Evolutionary conservation across 2,888 invertebrate species (phyloP).

Genomic region (Cinara cedri): DNA sequence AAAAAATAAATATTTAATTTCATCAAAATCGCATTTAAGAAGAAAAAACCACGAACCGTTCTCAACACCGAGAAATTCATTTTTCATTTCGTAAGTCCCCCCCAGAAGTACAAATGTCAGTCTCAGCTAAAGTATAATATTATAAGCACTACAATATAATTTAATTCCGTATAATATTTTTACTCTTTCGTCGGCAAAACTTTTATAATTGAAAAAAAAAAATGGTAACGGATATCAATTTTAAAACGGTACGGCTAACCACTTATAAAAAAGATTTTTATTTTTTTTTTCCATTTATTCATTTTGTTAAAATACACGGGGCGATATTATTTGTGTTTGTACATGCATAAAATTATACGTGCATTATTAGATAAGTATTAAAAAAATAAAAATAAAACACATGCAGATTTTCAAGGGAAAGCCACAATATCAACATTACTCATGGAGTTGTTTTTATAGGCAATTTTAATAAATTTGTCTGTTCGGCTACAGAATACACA

Average conservation of each 20-base stretch:
- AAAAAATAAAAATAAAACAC: too few species aligned
- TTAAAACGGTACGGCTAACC: background rate
- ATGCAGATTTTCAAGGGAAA: too few species aligned
- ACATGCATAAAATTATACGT: too few species aligned
- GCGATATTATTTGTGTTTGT: too few species aligned
- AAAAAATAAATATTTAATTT: constrained; percentile 2
- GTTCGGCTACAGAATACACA: too few species aligned
- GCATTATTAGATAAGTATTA: too few species aligned
- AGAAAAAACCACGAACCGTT: background rate
- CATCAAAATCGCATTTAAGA: background rate
- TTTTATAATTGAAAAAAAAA: background rate
- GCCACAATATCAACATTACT: too few species aligned
- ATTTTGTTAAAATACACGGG: background rate
- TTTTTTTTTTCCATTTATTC: background rate
- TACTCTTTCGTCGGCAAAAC: background rate
- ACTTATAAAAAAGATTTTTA: background rate
- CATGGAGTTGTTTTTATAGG: too few species aligned
- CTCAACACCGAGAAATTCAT: background rate
- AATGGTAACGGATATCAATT: background rate
- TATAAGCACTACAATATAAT: constrained; percentile 19
- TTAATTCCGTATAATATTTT: constrained; percentile 11
- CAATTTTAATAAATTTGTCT: too few species aligned
- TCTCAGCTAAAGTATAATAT: background rate
- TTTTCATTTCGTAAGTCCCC: background rate
- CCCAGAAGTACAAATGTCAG: background rate